Evolutionary conservation across 2,797 vertebrate genomes (phyloP).

Genomic region (Pyrocephalus nanus): DNA sequence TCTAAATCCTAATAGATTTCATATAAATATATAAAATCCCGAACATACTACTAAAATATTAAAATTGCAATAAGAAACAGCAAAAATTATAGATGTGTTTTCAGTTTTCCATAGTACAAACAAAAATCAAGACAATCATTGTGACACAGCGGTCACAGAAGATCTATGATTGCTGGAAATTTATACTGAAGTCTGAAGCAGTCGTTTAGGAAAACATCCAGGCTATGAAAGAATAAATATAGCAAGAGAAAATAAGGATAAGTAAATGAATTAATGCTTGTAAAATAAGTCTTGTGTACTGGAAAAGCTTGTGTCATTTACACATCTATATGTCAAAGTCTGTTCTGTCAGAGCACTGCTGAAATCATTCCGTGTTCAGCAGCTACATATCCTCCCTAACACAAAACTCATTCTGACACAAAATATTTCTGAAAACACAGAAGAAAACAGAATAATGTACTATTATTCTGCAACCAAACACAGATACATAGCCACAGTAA

Average conservation of each 20-base stretch:
- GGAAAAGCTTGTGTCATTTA: neutral
- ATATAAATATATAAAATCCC: neutral
- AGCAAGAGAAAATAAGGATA: neutral
- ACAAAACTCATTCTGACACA: neutral
- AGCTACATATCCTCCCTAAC: neutral
- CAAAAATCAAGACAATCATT: neutral
- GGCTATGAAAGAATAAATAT: neutral
- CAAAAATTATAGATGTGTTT: neutral
- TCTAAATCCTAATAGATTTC: neutral
- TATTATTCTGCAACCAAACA: neutral
- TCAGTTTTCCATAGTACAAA: neutral
- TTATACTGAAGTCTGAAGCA: neutral
- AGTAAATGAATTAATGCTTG: constrained; percentile 4
- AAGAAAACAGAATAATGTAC: neutral
- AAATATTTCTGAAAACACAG: neutral
- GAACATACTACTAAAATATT: neutral
- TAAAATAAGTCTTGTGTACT: neutral
- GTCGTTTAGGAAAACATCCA: neutral
- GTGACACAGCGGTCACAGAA: neutral
- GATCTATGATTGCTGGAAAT: neutral
- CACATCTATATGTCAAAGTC: constrained; percentile 30
- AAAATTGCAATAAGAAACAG: neutral
- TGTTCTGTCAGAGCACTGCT: neutral
- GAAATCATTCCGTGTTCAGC: constrained; percentile 11
- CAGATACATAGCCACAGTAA: neutral